Base-by-base conservation (phyloP, 2,888 invertebrate species). In the Trypoxylon attenuatum region DNA sequence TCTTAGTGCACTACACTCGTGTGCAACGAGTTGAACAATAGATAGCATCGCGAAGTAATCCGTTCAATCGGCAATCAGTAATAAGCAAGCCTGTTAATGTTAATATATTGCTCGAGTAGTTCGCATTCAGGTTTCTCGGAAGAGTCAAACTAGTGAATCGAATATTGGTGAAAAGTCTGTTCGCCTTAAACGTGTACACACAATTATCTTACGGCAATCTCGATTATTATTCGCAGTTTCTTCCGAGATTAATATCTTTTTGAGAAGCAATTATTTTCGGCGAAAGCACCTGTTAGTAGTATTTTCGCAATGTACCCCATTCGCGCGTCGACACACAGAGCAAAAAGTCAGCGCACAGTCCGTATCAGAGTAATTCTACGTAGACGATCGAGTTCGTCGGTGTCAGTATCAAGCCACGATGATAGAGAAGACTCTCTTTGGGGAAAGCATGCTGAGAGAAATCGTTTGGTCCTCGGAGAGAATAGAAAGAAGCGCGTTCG, bases 211-310 rank as follows among this genome's bases (percentile, higher is more conserved):
- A 33, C 33, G 33, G 13, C 33, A 13, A 33, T 10, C 5, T 33
- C 33, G 33, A n/a, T 33, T 13, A 33, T 33, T 13, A 33, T 33
- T 4, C 33, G 13, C 33, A 13, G 8, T 13, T 2, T 33, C 13
- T 4, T 13, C 13, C 33, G 33, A 10, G n/a, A 33, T 13, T 33
- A 33, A n/a, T n/a, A n/a, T 38, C 33, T 19, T 25, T 22, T 16
- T 23, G 23, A 38, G 29, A 52, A 25, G 38, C 29, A 25, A 50
- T 53, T 21, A 43, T 45, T 53, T 13, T 50, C 16, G 16, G 25
- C 53, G 23, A 59, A 66, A 69, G 60, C 69, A 69, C 54, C 66
- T 23, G 54, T 69, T 69, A 69, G 66, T 66, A 60, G 57, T 50
- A 54, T 49, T n/a, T n/a, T n/a, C n/a, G n/a, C n/a, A n/a, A n/a